A percentile compares a stretch with the other conserved stretches of the same genome.
phyloP scores from a whole-genome alignment of 2,113 vertebrate genomes.

The Strix uralensis region DNA sequence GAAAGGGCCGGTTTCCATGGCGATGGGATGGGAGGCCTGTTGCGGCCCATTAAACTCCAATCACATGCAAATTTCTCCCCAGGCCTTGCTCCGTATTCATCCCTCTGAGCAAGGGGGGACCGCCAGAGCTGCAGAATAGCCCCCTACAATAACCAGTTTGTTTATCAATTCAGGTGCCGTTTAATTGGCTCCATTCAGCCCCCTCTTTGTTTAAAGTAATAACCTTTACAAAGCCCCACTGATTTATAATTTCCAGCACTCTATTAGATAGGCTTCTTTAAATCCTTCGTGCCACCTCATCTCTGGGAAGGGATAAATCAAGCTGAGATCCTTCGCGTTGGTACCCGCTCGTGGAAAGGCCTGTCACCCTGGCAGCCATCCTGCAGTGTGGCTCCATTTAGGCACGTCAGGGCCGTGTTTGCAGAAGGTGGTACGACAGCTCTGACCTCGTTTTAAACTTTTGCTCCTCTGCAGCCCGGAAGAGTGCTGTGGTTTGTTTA shows the following conservation, averaged over 20 bases:
- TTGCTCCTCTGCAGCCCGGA: neutral
- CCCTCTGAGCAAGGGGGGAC: neutral
- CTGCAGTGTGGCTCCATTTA: neutral
- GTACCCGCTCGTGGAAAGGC: neutral
- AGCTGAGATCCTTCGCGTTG: neutral
- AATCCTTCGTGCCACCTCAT: neutral
- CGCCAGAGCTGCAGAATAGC: constrained; percentile 68
- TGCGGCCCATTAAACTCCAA: constrained; percentile 90
- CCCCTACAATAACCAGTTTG: constrained; percentile 90
- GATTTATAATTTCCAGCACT: constrained; percentile 87
- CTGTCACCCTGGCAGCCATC: neutral
- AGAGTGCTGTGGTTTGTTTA: neutral
- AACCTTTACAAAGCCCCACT: constrained; percentile 80
- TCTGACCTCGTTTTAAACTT: neutral
- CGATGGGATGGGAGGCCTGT: constrained; percentile 76
- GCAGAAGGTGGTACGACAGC: neutral
- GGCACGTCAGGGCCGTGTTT: neutral
- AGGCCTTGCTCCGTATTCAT: constrained; percentile 61
- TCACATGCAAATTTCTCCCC: constrained; percentile 87
- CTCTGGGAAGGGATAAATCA: constrained; percentile 26
- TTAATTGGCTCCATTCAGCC: constrained; percentile 87
- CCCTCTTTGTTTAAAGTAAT: constrained; percentile 84
- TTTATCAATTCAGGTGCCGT: constrained; percentile 90
- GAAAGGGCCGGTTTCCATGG: constrained; percentile 85
- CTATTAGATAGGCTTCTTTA: constrained; percentile 45